phyloP scores from a whole-genome alignment of 92 coral and sea anemone genomes.

The Palythoa grandis region DNA sequence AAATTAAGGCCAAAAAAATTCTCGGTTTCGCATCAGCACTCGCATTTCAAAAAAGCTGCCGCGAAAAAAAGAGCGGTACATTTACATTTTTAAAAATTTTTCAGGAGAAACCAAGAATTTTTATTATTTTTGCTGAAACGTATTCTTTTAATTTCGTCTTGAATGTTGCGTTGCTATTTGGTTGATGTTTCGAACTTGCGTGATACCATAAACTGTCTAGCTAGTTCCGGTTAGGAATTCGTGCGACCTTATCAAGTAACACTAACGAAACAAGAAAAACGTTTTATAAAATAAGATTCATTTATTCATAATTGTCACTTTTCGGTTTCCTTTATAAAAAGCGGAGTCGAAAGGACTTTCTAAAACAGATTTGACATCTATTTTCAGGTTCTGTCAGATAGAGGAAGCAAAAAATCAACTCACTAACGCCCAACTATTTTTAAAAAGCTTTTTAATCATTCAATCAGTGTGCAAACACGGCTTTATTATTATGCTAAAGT shows the following conservation, averaged over 20 bases:
- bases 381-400: constrained; percentile 1
- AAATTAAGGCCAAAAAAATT: not conserved
- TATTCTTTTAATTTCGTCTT: no score
- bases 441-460: constrained; percentile 32
- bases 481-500: constrained; percentile 7
- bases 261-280: not conserved
- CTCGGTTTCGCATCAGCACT: not conserved
- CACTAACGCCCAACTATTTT: not conserved
- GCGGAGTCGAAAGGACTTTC: not conserved
- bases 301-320: not conserved
- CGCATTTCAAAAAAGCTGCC: not conserved
- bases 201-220: not conserved
- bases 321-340: not conserved
- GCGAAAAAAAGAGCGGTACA: not conserved
- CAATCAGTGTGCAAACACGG: constrained; percentile 3
- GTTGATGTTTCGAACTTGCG: no score
- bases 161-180: no score
- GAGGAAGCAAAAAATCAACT: constrained; percentile 2
- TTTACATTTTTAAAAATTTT: not conserved
- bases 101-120: no score
- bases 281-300: not conserved
- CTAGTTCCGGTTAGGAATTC: not conserved
- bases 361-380: not conserved
- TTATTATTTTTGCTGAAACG: no score
- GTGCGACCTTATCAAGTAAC: not conserved